Base-by-base conservation (phyloP, 2,113 vertebrate genomes). In the Lagopus muta region DNA sequence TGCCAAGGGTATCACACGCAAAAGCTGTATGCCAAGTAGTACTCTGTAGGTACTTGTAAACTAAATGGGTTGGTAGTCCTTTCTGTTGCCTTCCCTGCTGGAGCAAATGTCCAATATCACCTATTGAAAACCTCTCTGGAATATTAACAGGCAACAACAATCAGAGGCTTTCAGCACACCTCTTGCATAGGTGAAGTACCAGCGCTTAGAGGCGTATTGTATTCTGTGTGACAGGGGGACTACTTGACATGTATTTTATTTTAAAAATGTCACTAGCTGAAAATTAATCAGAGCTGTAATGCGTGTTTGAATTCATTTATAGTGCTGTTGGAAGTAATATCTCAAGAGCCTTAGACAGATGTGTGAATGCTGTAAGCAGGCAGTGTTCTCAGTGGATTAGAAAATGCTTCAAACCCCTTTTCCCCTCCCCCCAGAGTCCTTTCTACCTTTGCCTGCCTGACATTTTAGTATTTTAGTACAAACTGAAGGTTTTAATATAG, bases 271-370 rank as follows among this genome's bases (percentile, higher is more conserved):
- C 84, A 72, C 62, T n/a, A 30, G 78, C 82, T 47, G 70, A 30
- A 82, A 94, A 82, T 64, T 36, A 61, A 60, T 77, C 93, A 86
- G 90, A 58, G 67, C 89, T 65, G 64, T 89, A 86, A 77, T 86
- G 78, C 61, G 30, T 40, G 13, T 66, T 79, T 82, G 79, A 80
- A 85, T 95, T 74, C 66, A 69, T 81, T 69, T 52, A 43, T 77
- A 24, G 60, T 86, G 79, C 82, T 91, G 74, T 58, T 85, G 81
- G 62, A 87, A 90, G 67, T 50, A 65, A 17, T 66, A 77, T 86
- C 86, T 83, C 38, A 8, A n/a, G 82, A 93, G 76, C 76, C 79
- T 52, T 6, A 50, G 60, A 48, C 79, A 86, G 91, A 85, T 67
- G 83, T 75, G 86, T 60, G 82, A 60, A 50, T 43, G 82, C 77